A percentile compares a stretch with the other conserved stretches of the same genome.
These are phyloP conservation scores for Nannoperca australis DNA, from an alignment of 2,797 vertebrate species.

Conservation along the genomic window DNA sequence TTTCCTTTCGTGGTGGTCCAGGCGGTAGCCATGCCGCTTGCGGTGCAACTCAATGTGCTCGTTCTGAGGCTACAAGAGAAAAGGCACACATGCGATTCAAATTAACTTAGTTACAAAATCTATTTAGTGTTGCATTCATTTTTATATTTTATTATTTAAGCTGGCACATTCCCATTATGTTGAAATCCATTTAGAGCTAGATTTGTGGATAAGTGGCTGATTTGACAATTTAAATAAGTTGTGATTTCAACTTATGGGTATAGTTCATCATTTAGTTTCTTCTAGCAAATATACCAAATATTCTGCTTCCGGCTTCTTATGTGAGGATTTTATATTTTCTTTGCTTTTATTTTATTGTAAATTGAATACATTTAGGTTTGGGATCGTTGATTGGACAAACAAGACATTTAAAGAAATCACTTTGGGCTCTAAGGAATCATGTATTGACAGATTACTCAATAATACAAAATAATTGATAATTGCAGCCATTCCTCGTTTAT, in stretches of 20 bases:
- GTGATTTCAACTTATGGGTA: too few relatives aligned
- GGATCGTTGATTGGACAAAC: background rate
- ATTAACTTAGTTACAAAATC: fast-evolving
- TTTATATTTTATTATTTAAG: background rate
- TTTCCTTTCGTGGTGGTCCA: slow-evolving; percentile 96
- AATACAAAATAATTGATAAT: too few relatives aligned
- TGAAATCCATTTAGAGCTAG: background rate
- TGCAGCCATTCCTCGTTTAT: background rate
- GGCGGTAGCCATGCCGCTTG: slow-evolving; percentile 94
- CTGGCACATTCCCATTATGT: background rate
- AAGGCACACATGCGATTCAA: background rate
- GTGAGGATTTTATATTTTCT: background rate
- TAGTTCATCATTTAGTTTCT: too few relatives aligned
- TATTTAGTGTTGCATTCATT: fast-evolving
- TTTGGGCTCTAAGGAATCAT: background rate
- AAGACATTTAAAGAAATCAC: background rate
- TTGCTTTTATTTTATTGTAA: background rate
- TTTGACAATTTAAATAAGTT: background rate
- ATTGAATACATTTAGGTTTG: background rate
- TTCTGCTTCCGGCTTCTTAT: background rate
- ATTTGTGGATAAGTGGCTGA: too few relatives aligned
- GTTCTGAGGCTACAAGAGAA: slow-evolving; percentile 91
- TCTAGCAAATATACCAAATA: background rate
- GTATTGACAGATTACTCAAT: background rate
- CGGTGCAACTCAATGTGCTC: slow-evolving; percentile 97